Evolutionary conservation across 2,888 invertebrate genomes (phyloP).

Genomic region (Lycia hirtaria): DNA sequence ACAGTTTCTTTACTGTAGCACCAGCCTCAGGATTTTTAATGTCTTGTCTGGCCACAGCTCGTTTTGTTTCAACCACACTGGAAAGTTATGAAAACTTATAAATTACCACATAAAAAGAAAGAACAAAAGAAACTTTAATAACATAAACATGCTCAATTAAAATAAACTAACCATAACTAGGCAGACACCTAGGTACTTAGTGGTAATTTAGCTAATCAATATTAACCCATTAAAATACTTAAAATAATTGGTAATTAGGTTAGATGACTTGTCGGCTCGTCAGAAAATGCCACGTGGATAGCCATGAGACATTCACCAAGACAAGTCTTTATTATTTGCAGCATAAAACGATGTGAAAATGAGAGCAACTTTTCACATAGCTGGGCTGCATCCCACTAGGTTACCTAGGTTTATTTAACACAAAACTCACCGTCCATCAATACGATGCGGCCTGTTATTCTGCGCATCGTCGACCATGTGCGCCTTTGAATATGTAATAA

Average conservation of each 20-base stretch:
- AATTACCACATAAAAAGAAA: background rate
- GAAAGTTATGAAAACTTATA: background rate
- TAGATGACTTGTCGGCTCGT: constrained; percentile 62
- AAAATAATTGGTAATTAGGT: background rate
- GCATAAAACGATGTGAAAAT: constrained; percentile 78
- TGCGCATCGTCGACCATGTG: constrained; percentile 99
- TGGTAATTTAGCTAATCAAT: too few relatives aligned
- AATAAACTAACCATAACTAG: background rate
- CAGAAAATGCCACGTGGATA: constrained; percentile 78
- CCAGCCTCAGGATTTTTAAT: constrained; percentile 97
- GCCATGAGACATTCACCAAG: constrained; percentile 78
- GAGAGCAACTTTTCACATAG: constrained; percentile 66
- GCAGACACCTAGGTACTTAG: background rate
- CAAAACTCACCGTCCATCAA: constrained; percentile 90
- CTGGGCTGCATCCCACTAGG: constrained; percentile 68
- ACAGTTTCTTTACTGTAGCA: constrained; percentile 96
- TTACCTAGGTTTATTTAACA: background rate
- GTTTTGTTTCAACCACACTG: constrained; percentile 97
- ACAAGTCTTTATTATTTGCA: constrained; percentile 71
- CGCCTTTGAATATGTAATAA: constrained; percentile 97
- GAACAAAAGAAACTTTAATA: too few relatives aligned
- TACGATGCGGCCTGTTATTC: constrained; percentile 94
- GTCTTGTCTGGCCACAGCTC: constrained; percentile 97
- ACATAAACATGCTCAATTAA: too few relatives aligned
- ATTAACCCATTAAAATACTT: background rate